Base-by-base conservation (phyloP, 2,113 vertebrate species). In the Dicrurus megarhynchus region DNA sequence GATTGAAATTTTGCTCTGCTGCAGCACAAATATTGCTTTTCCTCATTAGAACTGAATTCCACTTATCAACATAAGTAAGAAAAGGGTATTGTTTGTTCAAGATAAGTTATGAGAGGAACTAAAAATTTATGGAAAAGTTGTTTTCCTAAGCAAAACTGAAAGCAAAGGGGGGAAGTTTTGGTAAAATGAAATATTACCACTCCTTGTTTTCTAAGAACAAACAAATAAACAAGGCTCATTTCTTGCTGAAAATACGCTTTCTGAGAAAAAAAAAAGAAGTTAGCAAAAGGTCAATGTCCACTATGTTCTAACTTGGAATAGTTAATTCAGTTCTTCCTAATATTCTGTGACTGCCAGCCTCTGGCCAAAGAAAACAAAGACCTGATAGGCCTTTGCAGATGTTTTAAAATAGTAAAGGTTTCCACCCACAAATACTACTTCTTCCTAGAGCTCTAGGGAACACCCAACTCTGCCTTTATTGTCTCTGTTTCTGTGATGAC, bases 101-200 rank as follows among this genome's bases (percentile, higher is more conserved):
- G 28, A 30, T 70, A 89, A 90, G 41, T 60, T 93, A 81, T 35
- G 23, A 83, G 57, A 60, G 8, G 8, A 89, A 90, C 64, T 57
- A 53, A 77, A 77, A 81, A 53, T n/a, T 18, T 28, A 33, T 47
- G 32, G 55, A 50, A 94, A 90, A n/a, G 35, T 5, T 57, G 9
- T 70, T 89, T 91, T 82, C 27, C 35, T 67, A 63, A 65, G n/a
- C 7, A 79, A 90, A 65, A 2, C 22, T 70, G 41, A 87, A 73
- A 81, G 30, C 55, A 69, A 85, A 46, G 3, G 2, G 7, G 2
- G 1, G 1, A 7, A n/a, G 32, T 19, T 5, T 32, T 32, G 4
- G 20, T 76, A 41, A 82, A 89, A 52, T 49, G 0, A 78, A 89
- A 55, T 81, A 42, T 46, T 87, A 74, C 6, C 27, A 63, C 24